A percentile compares a stretch with the other conserved stretches of the same genome.
Conservation (phyloP, 2,113 vertebrate species). For the rat (Rattus norvegicus) region GRCr8 NC_086020.1:116715501-116716000, state of each 20-base stretch:
- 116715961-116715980: background rate
- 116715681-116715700: background rate
- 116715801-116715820: background rate
- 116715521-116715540: background rate
- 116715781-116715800: conserved; percentile 1
- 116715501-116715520: background rate
- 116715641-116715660: conserved; percentile 35
- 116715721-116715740: background rate
- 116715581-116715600: background rate
- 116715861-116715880: background rate
- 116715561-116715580: background rate
- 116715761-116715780: background rate
- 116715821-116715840: conserved; percentile 7
- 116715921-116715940: background rate
- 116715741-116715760: background rate
- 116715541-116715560: background rate
- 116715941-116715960: background rate
- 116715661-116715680: conserved; percentile 24
- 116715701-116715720: background rate
- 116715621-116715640: background rate
- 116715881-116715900: background rate
- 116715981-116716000: background rate
- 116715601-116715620: background rate
- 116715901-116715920: background rate
- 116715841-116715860: background rate